Evolutionary conservation across 2,888 invertebrate species (phyloP).

Genomic region (Julus scandinavius): DNA sequence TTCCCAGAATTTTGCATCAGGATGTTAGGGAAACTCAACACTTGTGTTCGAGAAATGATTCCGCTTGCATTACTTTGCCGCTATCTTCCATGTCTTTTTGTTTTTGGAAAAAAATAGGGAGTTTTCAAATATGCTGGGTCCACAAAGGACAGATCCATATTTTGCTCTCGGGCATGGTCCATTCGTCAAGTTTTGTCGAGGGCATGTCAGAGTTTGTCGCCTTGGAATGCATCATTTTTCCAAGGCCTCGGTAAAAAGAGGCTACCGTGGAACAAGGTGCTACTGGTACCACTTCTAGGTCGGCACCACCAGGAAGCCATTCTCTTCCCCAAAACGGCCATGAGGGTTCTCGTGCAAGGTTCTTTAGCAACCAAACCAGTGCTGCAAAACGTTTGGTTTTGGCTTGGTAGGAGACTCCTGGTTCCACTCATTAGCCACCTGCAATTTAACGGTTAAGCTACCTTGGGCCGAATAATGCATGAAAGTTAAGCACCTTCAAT

Average conservation of each 20-base stretch:
- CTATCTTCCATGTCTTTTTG: too few species aligned
- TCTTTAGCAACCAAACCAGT: not conserved
- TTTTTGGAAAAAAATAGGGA: too few species aligned
- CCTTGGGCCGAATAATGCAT: too few species aligned
- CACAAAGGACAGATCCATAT: too few species aligned
- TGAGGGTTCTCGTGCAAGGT: not conserved
- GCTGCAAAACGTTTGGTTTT: not conserved
- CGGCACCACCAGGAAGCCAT: not conserved
- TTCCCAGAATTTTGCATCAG: too few species aligned
- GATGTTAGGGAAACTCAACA: too few species aligned
- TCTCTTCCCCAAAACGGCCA: not conserved
- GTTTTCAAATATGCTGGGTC: too few species aligned
- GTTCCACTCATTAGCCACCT: conserved; percentile 7
- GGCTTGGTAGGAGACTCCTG: not conserved
- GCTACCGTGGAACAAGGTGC: not conserved
- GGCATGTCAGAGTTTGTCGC: not conserved
- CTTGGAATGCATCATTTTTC: not conserved
- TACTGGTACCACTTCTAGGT: not conserved
- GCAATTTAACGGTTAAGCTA: not conserved
- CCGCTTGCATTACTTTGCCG: too few species aligned
- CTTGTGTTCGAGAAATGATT: too few species aligned
- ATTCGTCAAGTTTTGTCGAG: too few species aligned
- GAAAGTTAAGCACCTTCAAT: too few species aligned
- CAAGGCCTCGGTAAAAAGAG: not conserved
- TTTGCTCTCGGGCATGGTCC: too few species aligned